Evolutionary conservation across 2,113 vertebrate species (phyloP), one percentile per base, ranked within the genome.

Genomic region (Melanocharis versteri): DNA sequence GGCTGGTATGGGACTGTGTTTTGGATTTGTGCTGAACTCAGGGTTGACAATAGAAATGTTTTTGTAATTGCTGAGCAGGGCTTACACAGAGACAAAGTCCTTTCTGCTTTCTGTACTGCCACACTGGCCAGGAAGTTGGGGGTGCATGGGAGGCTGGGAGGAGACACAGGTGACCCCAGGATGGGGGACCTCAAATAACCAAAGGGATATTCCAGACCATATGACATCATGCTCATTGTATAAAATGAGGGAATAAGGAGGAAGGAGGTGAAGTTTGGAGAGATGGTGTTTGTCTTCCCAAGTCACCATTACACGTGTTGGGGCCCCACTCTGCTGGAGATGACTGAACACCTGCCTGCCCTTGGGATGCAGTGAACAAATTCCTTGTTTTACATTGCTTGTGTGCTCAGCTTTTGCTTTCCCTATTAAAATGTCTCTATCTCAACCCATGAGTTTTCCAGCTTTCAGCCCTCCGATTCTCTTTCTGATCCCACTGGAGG

Each of bases 401-500:
- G 6, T 45, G 6, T 45, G 17, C 2, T 23, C 28, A 11, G 16
- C 11, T 75, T 75, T 89, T 68, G 13, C 9, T 22, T 60, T 82
- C 6, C 28, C 9, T 26, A 5, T 45, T 51, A 40, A 75, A 45
- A 8, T 39, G 9, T 40, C 20, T 47, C 53, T 5, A 45, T 53
- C 16, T n/a, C n/a, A 60, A 26, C 13, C 11, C 24, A 3, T 13
- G 30, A 12, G 5, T 60, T 45, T 65, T 39, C 5, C 14, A 60
- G 13, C 6, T 75, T 68, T 75, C 17, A 40, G 16, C 9, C 7
- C 33, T 53, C 13, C 1, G 0, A 1, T 60, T 66, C 13, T n/a
- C 16, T 47, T 50, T 16, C 30, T 0, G 0, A 6, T 47, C 30
- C 7, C 4, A 7, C n/a, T 47, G 14, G 20, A 26, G 5, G 10